phyloP scores from a whole-genome alignment of 2,888 invertebrate species.

The Anthoptus insignis region DNA sequence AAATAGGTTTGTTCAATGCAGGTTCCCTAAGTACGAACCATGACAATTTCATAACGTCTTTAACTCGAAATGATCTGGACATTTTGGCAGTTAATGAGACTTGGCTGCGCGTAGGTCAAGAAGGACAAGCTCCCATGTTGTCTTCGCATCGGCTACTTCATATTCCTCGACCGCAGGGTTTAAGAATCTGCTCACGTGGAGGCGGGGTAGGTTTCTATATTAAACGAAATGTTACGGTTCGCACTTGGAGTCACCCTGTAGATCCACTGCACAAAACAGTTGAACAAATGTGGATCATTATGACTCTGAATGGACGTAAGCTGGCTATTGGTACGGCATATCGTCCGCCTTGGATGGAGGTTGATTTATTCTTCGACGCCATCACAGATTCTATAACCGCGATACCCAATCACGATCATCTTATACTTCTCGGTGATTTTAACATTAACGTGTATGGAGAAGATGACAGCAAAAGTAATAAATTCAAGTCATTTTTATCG shows the following conservation, averaged over 20 bases:
- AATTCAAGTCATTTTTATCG: conserved; percentile 9
- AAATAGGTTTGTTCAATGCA: conserved; percentile 44
- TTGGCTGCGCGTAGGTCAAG: too few relatives aligned
- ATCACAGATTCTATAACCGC: background rate
- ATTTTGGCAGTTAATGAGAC: too few relatives aligned
- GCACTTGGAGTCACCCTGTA: background rate
- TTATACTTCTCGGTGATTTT: background rate
- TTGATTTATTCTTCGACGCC: background rate
- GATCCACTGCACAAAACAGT: background rate
- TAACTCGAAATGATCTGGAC: conserved; percentile 25
- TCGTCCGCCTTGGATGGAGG: too few relatives aligned
- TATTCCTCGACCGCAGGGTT: too few relatives aligned
- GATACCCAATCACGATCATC: too few relatives aligned
- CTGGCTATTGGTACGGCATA: conserved; percentile 46
- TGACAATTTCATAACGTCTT: conserved; percentile 34
- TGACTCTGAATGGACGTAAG: conserved; percentile 10
- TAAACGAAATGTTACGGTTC: background rate
- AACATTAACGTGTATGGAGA: conserved; percentile 16
- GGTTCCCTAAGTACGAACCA: conserved; percentile 44
- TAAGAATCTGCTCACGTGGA: too few relatives aligned
- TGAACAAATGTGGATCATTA: conserved; percentile 24
- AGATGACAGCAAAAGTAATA: conserved; percentile 5
- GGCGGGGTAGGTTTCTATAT: too few relatives aligned
- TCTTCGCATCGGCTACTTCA: background rate
- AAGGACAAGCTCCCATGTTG: background rate